Conservation (phyloP, 2,797 vertebrate genomes). For the Taeniopygia guttata region DNA sequence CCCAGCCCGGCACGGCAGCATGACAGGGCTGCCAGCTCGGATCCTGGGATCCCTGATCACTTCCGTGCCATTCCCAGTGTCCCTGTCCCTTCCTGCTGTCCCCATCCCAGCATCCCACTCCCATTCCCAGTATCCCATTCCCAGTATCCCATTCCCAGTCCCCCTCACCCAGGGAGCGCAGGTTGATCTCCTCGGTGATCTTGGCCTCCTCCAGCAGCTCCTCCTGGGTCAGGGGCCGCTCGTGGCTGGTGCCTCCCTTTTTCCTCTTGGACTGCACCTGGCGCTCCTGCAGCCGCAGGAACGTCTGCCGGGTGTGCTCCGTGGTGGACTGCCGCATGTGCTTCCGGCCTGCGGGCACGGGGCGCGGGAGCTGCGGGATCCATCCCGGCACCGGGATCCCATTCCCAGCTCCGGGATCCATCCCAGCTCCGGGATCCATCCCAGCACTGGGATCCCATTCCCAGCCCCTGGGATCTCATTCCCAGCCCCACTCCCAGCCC, state of each 20-base stretch:
- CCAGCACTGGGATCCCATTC: too few relatives aligned
- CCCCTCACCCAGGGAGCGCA: conserved; percentile 86
- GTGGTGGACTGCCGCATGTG: conserved; percentile 95
- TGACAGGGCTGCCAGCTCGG: background rate
- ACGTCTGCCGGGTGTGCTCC: conserved; percentile 92
- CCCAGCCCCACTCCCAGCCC: too few relatives aligned
- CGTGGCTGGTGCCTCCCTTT: conserved; percentile 83
- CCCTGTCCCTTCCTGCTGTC: too few relatives aligned
- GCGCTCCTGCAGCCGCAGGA: conserved; percentile 89
- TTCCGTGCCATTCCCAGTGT: too few relatives aligned
- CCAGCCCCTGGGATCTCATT: too few relatives aligned
- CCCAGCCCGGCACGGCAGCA: fast-evolving
- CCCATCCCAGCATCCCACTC: background rate
- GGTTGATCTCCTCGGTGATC: conserved; percentile 90
- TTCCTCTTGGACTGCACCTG: conserved; percentile 90
- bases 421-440: too few relatives aligned
- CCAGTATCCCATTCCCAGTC: background rate
- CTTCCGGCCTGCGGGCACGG: conserved; percentile 76
- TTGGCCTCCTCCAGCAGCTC: conserved; percentile 93
- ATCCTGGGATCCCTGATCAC: background rate
- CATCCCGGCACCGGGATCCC: too few relatives aligned
- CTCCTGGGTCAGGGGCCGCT: conserved; percentile 89
- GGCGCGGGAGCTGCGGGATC: too few relatives aligned
- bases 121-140: background rate
- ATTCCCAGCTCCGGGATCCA: too few relatives aligned